Percentiles rank a stretch among this genome's conserved stretches.
Evolutionary conservation across 2,888 invertebrate species (phyloP).

Genomic region (Stenodera caucasica): DNA sequence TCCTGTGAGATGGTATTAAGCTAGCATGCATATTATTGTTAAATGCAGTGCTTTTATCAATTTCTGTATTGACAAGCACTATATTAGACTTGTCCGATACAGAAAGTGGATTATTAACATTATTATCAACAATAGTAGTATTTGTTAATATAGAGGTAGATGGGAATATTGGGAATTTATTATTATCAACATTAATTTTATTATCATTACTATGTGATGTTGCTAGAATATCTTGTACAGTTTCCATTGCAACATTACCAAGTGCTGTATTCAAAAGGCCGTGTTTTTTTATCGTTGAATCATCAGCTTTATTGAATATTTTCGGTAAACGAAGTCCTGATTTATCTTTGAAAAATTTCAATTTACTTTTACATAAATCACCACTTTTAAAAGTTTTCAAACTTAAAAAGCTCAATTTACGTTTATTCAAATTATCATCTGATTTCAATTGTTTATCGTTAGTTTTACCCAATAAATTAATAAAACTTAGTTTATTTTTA

Average conservation of each 20-base stretch:
- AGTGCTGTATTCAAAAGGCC: slow-evolving; percentile 60
- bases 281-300: slow-evolving; percentile 27
- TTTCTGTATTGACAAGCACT: slow-evolving; percentile 49
- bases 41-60: slow-evolving; percentile 47
- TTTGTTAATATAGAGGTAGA: slow-evolving; percentile 24
- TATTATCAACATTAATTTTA: slow-evolving; percentile 23
- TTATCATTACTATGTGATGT: slow-evolving; percentile 36
- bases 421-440: slow-evolving; percentile 23
- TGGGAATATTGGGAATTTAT: slow-evolving; percentile 21
- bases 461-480: slow-evolving; percentile 19
- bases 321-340: slow-evolving; percentile 8
- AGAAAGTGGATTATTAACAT: slow-evolving; percentile 19
- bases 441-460: slow-evolving; percentile 17
- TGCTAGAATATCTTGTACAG: slow-evolving; percentile 54
- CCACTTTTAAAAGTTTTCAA: slow-evolving; percentile 22
- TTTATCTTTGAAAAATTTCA: slow-evolving; percentile 17
- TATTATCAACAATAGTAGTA: slow-evolving; percentile 31
- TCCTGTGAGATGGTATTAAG: slow-evolving; percentile 52
- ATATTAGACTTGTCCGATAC: slow-evolving; percentile 26
- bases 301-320: background rate
- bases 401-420: slow-evolving; percentile 28
- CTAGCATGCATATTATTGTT: slow-evolving; percentile 52
- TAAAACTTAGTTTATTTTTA: slow-evolving; percentile 35
- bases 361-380: slow-evolving; percentile 19
- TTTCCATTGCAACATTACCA: slow-evolving; percentile 62